phyloP scores from a whole-genome alignment of 1,140 invertebrate genomes.

The Teleogryllus occipitalis region DNA sequence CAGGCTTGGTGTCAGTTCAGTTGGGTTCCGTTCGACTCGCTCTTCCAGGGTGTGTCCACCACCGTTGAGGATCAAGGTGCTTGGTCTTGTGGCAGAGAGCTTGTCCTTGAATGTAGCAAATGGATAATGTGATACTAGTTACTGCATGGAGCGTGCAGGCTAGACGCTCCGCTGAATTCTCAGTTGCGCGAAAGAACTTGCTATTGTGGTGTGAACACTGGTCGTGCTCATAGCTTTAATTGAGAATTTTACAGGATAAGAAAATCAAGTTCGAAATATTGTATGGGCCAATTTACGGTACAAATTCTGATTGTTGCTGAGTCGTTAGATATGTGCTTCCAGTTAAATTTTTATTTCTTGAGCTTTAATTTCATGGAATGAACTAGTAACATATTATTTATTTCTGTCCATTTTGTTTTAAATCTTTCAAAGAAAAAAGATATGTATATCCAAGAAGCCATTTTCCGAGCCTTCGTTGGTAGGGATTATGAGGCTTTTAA shows the following conservation, averaged over 20 bases:
- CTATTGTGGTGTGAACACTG: neutral
- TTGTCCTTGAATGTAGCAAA: neutral
- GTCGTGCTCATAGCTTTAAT: neutral
- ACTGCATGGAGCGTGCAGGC: neutral
- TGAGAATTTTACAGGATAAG: neutral
- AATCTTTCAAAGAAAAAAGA: neutral
- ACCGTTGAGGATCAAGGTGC: neutral
- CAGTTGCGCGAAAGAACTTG: neutral
- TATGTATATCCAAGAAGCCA: neutral
- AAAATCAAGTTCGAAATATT: neutral
- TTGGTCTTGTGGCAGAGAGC: neutral
- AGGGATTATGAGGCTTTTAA: neutral
- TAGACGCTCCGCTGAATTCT: neutral
- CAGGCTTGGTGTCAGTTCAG: neutral
- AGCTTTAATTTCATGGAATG: neutral
- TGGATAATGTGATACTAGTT: constrained; percentile 5
- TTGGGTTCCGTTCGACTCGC: neutral
- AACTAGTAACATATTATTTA: constrained; percentile 6
- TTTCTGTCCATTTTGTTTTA: constrained; percentile 1
- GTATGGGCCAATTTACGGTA: neutral
- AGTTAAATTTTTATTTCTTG: neutral
- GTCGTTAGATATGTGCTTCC: neutral
- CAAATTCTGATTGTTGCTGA: neutral
- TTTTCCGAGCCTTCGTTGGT: neutral
- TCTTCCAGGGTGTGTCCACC: neutral